A percentile compares a stretch with the other conserved stretches of the same genome.
phyloP scores from a whole-genome alignment of 2,888 invertebrate species.

The Stramonita haemastoma region DNA sequence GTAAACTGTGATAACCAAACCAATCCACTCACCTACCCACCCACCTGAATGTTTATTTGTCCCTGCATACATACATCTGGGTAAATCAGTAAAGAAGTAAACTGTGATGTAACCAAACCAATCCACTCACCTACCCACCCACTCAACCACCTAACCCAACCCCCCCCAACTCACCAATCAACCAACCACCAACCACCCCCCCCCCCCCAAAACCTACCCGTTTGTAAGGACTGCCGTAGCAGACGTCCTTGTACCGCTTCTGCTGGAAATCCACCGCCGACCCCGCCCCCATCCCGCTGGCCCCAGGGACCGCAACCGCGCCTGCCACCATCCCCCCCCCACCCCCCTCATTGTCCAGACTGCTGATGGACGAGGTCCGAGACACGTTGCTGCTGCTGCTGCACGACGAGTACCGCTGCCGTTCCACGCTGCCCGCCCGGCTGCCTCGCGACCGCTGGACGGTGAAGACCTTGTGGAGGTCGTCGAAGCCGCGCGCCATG shows the following conservation, averaged over 20 bases:
- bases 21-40: too few species aligned
- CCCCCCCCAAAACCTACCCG: slow-evolving; percentile 42
- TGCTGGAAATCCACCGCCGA: slow-evolving; percentile 28
- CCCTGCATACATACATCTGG: too few species aligned
- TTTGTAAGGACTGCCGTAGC: slow-evolving; percentile 65
- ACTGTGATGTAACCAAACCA: too few species aligned
- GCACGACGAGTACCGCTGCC: slow-evolving; percentile 51
- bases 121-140: too few species aligned
- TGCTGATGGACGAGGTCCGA: slow-evolving; percentile 55
- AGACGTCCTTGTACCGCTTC: slow-evolving; percentile 61
- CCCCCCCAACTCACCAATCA: too few species aligned
- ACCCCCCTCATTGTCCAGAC: slow-evolving; percentile 44
- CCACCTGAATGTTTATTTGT: too few species aligned
- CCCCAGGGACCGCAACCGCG: slow-evolving; percentile 1
- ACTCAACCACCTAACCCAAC: too few species aligned
- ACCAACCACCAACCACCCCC: too few species aligned
- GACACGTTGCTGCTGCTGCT: slow-evolving; percentile 47
- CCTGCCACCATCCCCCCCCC: not conserved
- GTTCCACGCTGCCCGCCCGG: slow-evolving; percentile 45
- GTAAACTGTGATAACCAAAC: too few species aligned
- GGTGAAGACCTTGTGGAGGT: slow-evolving; percentile 74
- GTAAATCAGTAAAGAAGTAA: too few species aligned
- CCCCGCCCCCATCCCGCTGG: not conserved
- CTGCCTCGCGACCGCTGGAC: slow-evolving; percentile 59
- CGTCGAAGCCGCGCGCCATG: slow-evolving; percentile 84